Evolutionary conservation across 2,888 invertebrate species (phyloP).

Genomic region (Amorpha juglandis): DNA sequence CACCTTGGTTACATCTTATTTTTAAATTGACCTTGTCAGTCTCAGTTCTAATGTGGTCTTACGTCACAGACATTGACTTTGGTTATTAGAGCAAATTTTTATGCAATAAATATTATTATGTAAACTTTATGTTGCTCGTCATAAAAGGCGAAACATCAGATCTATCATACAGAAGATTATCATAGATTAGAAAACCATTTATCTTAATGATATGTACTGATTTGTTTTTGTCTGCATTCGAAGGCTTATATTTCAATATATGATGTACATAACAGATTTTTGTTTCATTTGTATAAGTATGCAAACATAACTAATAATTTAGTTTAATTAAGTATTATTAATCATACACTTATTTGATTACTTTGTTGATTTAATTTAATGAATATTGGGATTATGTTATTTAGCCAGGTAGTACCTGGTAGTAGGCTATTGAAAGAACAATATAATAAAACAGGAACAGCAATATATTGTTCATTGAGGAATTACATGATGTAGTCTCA

Average conservation of each 20-base stretch:
- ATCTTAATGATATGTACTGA: slow-evolving; percentile 6
- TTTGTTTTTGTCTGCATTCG: slow-evolving; percentile 3
- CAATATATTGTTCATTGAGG: too few species aligned
- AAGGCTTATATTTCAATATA: neutral
- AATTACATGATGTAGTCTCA: too few species aligned
- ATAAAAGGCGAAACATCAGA: neutral
- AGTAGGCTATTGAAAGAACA: too few species aligned
- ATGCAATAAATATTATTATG: slow-evolving; percentile 27
- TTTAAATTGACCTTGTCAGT: slow-evolving; percentile 78
- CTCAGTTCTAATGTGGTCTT: slow-evolving; percentile 68
- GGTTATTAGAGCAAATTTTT: slow-evolving; percentile 27
- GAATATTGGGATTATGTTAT: too few species aligned
- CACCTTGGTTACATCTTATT: slow-evolving; percentile 56
- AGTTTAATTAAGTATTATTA: too few species aligned
- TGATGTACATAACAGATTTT: too few species aligned
- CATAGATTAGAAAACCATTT: neutral
- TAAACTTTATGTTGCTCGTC: neutral
- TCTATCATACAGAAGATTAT: neutral
- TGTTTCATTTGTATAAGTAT: too few species aligned
- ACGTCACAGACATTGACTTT: slow-evolving; percentile 62
- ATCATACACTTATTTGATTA: too few species aligned
- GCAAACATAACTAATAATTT: too few species aligned
- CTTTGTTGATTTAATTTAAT: too few species aligned
- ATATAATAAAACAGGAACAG: too few species aligned
- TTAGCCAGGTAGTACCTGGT: too few species aligned